Evolutionary conservation across 1,140 invertebrate species (phyloP).

Genomic region (Rhysida immarginata): DNA sequence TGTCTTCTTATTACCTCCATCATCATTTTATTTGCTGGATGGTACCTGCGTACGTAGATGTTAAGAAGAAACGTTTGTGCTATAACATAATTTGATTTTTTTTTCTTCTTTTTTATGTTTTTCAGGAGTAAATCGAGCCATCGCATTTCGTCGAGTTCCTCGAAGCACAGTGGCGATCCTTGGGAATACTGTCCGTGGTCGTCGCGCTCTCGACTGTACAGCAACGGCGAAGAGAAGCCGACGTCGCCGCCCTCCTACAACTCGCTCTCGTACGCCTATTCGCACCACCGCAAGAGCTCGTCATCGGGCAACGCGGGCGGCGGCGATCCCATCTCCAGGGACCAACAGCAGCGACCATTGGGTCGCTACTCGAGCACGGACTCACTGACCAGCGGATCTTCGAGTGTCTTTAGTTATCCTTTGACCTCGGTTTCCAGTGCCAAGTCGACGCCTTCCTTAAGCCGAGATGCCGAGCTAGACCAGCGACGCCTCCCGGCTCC

Average conservation of each 20-base stretch:
- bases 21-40: no score
- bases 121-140: not conserved
- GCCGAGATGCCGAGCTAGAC: constrained; percentile 5
- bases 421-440: constrained; percentile 1
- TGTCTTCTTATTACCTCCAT: no score
- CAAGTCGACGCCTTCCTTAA: constrained; percentile 8
- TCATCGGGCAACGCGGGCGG: not conserved
- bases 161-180: not conserved
- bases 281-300: not conserved
- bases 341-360: not conserved
- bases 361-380: constrained; percentile 5
- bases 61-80: no score
- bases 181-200: not conserved
- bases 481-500: not conserved
- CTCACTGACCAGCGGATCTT: not conserved
- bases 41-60: no score
- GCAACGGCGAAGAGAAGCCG: not conserved
- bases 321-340: not conserved
- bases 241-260: not conserved
- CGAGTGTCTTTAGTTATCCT: not conserved
- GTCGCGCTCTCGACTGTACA: not conserved
- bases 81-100: no score
- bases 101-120: not conserved
- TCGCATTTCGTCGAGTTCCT: not conserved
- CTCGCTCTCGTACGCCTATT: no score